These are phyloP conservation scores for Euschistus heros DNA, from an alignment of 1,140 invertebrate species.

Conservation along the genomic window DNA sequence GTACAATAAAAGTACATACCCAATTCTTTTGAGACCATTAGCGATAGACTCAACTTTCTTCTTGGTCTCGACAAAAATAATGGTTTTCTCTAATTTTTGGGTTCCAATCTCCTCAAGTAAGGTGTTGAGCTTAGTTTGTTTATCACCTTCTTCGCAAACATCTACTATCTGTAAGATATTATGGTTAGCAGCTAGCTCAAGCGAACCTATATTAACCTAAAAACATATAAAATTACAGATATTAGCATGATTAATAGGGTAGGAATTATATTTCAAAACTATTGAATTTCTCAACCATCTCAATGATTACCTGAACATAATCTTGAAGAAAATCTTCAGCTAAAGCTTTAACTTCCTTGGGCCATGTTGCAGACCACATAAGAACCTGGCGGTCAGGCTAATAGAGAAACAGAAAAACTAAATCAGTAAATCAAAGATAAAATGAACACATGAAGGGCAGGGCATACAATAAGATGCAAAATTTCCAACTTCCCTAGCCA, in stretches of 20 bases:
- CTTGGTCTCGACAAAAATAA: constrained; percentile 97
- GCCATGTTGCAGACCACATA: constrained; percentile 99
- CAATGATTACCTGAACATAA: constrained; percentile 37
- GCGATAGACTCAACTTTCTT: constrained; percentile 91
- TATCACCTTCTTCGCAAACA: constrained; percentile 82
- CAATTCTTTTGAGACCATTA: constrained; percentile 79
- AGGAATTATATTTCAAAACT: too few relatives aligned
- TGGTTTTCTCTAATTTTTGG: constrained; percentile 81
- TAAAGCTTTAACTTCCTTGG: constrained; percentile 85
- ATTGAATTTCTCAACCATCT: too few relatives aligned
- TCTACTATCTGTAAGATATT: constrained; percentile 94
- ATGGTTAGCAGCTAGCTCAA: constrained; percentile 88
- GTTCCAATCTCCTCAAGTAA: constrained; percentile 74
- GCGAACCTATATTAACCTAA: constrained; percentile 78
- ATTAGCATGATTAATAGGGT: too few relatives aligned
- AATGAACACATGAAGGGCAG: too few relatives aligned
- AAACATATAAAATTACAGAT: neutral
- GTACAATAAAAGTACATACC: constrained; percentile 38
- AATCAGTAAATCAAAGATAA: too few relatives aligned
- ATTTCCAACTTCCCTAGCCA: too few relatives aligned
- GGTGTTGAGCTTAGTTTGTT: constrained; percentile 55
- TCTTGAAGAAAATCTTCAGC: constrained; percentile 86
- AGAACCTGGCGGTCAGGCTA: constrained; percentile 84
- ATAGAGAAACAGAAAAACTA: constrained; percentile 8
- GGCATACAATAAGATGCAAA: too few relatives aligned